Percentiles rank a stretch among this genome's conserved stretches.
These are phyloP conservation scores for Sericinus montela DNA, from an alignment of 2,888 invertebrate species.

Conservation along the genomic window DNA sequence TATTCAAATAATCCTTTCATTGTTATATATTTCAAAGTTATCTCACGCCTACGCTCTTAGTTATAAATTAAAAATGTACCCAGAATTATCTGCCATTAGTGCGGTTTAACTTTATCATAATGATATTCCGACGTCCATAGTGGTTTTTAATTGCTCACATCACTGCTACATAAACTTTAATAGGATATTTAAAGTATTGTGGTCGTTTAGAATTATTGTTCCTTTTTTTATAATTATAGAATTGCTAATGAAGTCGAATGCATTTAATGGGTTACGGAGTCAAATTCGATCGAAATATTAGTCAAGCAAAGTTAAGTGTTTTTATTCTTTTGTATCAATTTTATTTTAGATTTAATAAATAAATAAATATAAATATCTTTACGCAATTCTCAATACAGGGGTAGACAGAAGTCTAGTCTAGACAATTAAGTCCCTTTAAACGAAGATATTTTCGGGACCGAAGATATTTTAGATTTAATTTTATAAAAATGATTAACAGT, in stretches of 20 bases:
- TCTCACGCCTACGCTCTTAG: not conserved
- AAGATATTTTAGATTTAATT: too few relatives aligned
- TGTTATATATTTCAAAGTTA: too few relatives aligned
- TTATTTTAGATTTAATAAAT: too few relatives aligned
- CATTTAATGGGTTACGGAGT: slow-evolving; percentile 18
- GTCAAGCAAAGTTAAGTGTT: too few relatives aligned
- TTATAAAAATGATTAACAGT: too few relatives aligned
- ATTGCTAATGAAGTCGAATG: slow-evolving; percentile 30
- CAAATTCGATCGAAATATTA: not conserved
- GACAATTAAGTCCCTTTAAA: too few relatives aligned
- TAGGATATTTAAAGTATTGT: slow-evolving; percentile 6
- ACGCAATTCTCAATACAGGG: too few relatives aligned
- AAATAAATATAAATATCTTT: too few relatives aligned
- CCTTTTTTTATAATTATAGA: slow-evolving; percentile 18
- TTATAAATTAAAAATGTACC: slow-evolving; percentile 4
- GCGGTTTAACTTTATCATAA: slow-evolving; percentile 23
- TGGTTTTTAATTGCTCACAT: slow-evolving; percentile 22
- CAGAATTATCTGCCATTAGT: slow-evolving; percentile 3
- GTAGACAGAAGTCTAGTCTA: too few relatives aligned
- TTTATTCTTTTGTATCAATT: too few relatives aligned
- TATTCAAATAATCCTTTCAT: too few relatives aligned
- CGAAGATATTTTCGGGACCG: too few relatives aligned
- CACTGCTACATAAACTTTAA: not conserved
- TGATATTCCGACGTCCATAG: slow-evolving; percentile 17
- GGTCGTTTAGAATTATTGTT: slow-evolving; percentile 19